Percentiles rank a stretch among this genome's conserved stretches.
Conservation (phyloP, 2,113 vertebrate species). For the Podilymbus podiceps region DNA sequence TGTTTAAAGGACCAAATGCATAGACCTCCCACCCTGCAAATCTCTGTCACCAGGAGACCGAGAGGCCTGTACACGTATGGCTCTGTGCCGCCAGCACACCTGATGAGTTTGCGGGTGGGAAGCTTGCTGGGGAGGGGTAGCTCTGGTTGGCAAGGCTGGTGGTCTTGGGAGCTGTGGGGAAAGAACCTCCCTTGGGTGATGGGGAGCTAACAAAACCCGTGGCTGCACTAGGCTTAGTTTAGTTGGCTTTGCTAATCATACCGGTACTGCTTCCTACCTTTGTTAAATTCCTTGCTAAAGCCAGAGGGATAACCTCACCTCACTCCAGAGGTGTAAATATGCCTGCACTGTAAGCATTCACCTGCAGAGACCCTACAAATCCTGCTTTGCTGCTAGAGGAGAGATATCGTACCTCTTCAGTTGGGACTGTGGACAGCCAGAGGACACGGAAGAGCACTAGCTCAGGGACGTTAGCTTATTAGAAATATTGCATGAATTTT, state of each 20-base stretch:
- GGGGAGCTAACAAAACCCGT: not conserved
- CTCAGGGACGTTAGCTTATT: not conserved
- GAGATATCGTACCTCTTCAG: not conserved
- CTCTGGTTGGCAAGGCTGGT: not conserved
- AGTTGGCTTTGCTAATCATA: not conserved
- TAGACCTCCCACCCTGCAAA: not conserved
- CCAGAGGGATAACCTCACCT: not conserved
- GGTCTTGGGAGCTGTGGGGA: not conserved
- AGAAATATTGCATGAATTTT: not conserved
- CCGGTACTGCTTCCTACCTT: not conserved
- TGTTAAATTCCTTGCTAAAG: not conserved
- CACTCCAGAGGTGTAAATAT: not conserved
- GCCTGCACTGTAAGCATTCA: not conserved
- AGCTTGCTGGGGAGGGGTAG: not conserved
- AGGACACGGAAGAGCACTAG: not conserved
- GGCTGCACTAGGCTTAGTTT: not conserved
- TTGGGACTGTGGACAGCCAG: not conserved
- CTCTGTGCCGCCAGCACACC: not conserved
- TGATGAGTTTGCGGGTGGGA: not conserved
- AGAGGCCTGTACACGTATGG: rapidly evolving
- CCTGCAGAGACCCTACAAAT: not conserved
- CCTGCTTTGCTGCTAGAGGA: not conserved
- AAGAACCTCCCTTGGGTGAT: not conserved
- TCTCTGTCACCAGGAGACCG: not conserved
- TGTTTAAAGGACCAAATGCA: not conserved